Evolutionary conservation across 2,888 invertebrate genomes (phyloP).

Genomic region (Cybosia mesomella): DNA sequence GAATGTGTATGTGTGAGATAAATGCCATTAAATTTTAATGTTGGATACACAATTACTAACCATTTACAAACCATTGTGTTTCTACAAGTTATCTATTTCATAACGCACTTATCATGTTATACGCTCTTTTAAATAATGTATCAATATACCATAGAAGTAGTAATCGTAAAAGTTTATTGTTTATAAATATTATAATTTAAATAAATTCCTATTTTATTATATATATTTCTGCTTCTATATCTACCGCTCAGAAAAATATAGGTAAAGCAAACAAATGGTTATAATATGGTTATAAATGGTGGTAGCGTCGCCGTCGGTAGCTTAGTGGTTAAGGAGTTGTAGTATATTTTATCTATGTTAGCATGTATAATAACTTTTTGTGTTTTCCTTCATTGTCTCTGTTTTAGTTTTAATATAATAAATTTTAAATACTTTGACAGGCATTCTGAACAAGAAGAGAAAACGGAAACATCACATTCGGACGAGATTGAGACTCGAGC

Average conservation of each 20-base stretch:
- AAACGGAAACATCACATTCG: too few relatives aligned
- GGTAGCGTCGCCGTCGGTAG: too few relatives aligned
- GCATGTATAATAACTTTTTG: too few relatives aligned
- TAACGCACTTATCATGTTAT: constrained; percentile 1
- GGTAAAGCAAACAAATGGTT: not conserved
- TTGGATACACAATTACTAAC: not conserved
- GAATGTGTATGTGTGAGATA: not conserved
- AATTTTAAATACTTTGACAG: too few relatives aligned
- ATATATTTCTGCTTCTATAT: not conserved
- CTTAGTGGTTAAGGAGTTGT: too few relatives aligned
- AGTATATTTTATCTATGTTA: too few relatives aligned
- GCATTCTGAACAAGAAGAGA: too few relatives aligned
- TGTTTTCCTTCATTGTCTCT: too few relatives aligned
- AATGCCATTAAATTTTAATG: not conserved
- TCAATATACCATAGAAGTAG: constrained; percentile 16
- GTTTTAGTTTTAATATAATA: too few relatives aligned
- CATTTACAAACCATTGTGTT: not conserved
- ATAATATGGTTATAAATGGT: too few relatives aligned
- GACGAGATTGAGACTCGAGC: too few relatives aligned
- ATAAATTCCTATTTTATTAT: constrained; percentile 9
- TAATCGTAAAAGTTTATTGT: constrained; percentile 29
- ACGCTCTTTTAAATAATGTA: constrained; percentile 6
- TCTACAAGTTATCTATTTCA: not conserved
- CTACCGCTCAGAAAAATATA: not conserved
- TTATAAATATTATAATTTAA: constrained; percentile 20